phyloP scores from a whole-genome alignment of 2,113 vertebrate genomes.

The Amia ocellicauda region DNA sequence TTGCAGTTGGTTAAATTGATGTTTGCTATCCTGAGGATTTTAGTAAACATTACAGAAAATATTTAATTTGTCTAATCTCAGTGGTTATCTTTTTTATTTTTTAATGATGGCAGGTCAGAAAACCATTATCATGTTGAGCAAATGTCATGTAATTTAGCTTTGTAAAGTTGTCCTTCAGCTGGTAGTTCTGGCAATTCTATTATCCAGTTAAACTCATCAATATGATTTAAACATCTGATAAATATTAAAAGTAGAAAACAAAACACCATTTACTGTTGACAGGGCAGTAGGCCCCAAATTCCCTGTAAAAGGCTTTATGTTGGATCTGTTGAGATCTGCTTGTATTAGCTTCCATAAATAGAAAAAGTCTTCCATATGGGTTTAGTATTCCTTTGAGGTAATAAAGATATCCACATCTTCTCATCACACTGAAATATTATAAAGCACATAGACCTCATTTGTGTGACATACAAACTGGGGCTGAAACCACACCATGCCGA shows the following conservation, averaged over 20 bases:
- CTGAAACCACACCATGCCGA: slow-evolving; percentile 48
- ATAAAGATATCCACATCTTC: slow-evolving; percentile 27
- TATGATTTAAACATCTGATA: slow-evolving; percentile 6
- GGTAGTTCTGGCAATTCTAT: too few species aligned
- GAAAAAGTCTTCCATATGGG: slow-evolving; percentile 27
- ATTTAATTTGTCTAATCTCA: too few species aligned
- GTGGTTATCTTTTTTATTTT: too few species aligned
- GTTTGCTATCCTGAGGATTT: too few species aligned
- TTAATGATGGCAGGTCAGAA: too few species aligned
- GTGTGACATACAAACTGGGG: slow-evolving; percentile 26
- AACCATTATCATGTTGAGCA: too few species aligned
- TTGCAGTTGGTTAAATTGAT: too few species aligned
- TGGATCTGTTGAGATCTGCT: neutral
- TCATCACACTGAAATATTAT: slow-evolving; percentile 29
- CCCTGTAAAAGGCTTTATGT: neutral
- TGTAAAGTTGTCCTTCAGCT: too few species aligned
- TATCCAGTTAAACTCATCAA: too few species aligned
- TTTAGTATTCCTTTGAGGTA: slow-evolving; percentile 35
- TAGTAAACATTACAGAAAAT: too few species aligned
- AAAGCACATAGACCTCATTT: slow-evolving; percentile 34
- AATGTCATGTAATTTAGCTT: too few species aligned
- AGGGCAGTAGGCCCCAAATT: slow-evolving; percentile 25
- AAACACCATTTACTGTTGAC: neutral
- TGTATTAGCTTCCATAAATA: slow-evolving; percentile 24
- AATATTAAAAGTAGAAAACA: slow-evolving; percentile 8